phyloP scores from a whole-genome alignment of 2,888 invertebrate species.

The Temnothorax unifasciatus region DNA sequence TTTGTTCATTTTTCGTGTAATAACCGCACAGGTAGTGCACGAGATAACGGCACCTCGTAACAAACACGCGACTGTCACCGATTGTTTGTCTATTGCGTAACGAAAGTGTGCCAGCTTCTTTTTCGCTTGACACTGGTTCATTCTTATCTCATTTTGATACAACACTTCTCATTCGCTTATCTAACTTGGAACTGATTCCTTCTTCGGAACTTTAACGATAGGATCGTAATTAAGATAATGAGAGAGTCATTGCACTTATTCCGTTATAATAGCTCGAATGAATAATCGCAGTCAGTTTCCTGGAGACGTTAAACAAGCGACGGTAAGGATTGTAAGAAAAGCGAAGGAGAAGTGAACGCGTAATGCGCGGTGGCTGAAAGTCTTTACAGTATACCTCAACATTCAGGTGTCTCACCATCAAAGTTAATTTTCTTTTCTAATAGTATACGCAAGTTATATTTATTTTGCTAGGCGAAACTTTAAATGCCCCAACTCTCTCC shows the following conservation, averaged over 20 bases:
- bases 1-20: slow-evolving; percentile 25
- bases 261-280: not conserved
- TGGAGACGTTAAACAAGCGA: not conserved
- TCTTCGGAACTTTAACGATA: not conserved
- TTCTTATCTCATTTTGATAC: slow-evolving; percentile 9
- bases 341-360: slow-evolving; percentile 7
- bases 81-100: slow-evolving; percentile 8
- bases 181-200: slow-evolving; percentile 1
- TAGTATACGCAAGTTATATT: slow-evolving; percentile 20
- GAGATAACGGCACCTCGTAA: slow-evolving; percentile 2
- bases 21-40: not conserved
- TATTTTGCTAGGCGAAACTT: not conserved
- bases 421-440: slow-evolving; percentile 4
- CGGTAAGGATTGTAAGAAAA: not conserved
- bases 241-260: not conserved
- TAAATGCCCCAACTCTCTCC: not conserved
- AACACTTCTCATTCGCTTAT: not conserved
- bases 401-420: not conserved
- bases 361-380: not conserved
- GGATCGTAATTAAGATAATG: not conserved
- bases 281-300: not conserved
- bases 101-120: not conserved
- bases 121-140: not conserved
- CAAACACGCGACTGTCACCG: slow-evolving; percentile 13
- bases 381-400: slow-evolving; percentile 10